phyloP scores from a whole-genome alignment of 2,113 vertebrate species.

The Labeo rohita region DNA sequence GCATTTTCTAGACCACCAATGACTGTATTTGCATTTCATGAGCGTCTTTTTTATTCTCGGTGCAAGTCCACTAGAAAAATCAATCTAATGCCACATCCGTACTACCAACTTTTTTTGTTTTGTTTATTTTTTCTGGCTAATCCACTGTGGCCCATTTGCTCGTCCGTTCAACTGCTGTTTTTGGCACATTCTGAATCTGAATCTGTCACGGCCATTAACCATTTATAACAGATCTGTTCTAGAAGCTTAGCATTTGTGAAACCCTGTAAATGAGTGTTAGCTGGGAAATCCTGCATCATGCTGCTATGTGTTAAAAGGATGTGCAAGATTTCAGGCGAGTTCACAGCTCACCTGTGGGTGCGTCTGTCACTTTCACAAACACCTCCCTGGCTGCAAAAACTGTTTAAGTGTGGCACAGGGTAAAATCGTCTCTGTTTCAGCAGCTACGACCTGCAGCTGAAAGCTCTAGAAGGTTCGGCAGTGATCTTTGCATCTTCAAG shows the following conservation, averaged over 20 bases:
- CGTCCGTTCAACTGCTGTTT: not conserved
- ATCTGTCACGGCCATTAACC: constrained; percentile 9
- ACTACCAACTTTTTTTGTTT: constrained; percentile 19
- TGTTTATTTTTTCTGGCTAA: constrained; percentile 35
- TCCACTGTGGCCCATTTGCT: constrained; percentile 12
- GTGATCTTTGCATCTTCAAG: not conserved
- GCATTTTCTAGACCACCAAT: constrained; percentile 17
- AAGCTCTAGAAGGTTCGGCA: constrained; percentile 22
- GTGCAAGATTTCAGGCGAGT: constrained; percentile 48
- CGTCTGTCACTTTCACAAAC: constrained; percentile 55
- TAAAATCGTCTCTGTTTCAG: constrained; percentile 11
- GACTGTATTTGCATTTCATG: constrained; percentile 6
- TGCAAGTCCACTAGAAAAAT: constrained; percentile 25
- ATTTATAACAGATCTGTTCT: constrained; percentile 26
- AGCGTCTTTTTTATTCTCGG: not conserved
- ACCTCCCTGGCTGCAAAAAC: constrained; percentile 47
- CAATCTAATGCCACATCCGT: constrained; percentile 31
- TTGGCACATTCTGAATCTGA: constrained; percentile 6
- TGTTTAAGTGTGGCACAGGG: constrained; percentile 8
- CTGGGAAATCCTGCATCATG: constrained; percentile 54
- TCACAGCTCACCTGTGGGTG: constrained; percentile 58
- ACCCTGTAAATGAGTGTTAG: constrained; percentile 44
- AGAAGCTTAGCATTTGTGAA: constrained; percentile 32
- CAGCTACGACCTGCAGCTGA: constrained; percentile 18
- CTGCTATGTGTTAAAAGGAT: constrained; percentile 49